These are phyloP conservation scores for Myanophis thanlyinensis DNA, from an alignment of 2,113 vertebrate species.

Conservation along the genomic window DNA sequence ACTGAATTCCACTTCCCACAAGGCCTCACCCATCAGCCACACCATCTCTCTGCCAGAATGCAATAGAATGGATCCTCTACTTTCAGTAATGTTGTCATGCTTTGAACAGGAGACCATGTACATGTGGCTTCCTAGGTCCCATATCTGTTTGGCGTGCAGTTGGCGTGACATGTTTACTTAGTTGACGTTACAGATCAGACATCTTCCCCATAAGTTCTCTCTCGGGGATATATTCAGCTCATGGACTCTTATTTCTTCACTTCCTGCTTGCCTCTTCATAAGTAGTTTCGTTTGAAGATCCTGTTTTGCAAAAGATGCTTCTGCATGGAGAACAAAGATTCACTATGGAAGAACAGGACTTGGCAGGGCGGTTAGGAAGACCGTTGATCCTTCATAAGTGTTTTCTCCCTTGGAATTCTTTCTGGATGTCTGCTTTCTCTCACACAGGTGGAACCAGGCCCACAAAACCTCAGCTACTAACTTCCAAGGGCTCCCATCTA, in stretches of 20 bases:
- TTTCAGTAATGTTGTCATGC: neutral
- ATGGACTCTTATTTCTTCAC: neutral
- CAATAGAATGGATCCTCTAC: neutral
- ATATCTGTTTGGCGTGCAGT: neutral
- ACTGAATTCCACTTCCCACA: neutral
- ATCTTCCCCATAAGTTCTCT: neutral
- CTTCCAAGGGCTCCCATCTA: slow-evolving; percentile 95
- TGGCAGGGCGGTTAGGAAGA: neutral
- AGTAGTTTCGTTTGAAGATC: neutral
- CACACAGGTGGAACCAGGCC: slow-evolving; percentile 91
- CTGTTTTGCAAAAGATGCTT: neutral
- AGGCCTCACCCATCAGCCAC: neutral
- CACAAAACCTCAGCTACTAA: slow-evolving; percentile 97
- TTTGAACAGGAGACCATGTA: neutral
- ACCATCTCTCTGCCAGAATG: neutral
- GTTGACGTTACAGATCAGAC: neutral
- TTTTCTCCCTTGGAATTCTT: neutral
- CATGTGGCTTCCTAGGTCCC: neutral
- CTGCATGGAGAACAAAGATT: neutral
- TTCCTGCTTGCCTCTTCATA: neutral
- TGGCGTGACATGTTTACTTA: neutral
- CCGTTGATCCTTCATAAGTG: neutral
- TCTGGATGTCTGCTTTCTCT: slow-evolving; percentile 2
- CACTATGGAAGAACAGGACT: neutral
- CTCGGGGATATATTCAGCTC: neutral